Conservation (phyloP, 2,797 vertebrate genomes). For the Poecilia velifera region DNA sequence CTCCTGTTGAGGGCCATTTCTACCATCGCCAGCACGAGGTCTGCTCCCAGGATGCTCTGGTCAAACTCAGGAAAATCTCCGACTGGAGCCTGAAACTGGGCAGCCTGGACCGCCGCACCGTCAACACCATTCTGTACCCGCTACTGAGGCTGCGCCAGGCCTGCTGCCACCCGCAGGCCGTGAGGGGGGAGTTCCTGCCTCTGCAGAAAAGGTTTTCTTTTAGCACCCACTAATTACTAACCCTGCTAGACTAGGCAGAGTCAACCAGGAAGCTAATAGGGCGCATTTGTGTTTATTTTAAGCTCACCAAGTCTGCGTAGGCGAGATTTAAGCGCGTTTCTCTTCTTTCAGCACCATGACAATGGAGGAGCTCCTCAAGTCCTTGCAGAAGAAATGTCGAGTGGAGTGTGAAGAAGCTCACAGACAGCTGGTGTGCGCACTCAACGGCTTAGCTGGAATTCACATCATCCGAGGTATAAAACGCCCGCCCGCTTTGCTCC, state of each 20-base stretch:
- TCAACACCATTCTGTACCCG: conserved; percentile 92
- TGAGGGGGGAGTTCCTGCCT: conserved; percentile 96
- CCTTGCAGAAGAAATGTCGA: conserved; percentile 97
- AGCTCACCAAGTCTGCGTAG: conserved; percentile 29
- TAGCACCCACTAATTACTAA: conserved; percentile 50
- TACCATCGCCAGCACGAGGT: conserved; percentile 98
- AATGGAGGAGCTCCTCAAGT: conserved; percentile 97
- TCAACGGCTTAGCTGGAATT: conserved; percentile 97
- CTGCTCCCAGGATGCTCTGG: conserved; percentile 95
- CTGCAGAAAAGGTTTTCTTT: conserved; percentile 88
- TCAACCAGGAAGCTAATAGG: conserved; percentile 21
- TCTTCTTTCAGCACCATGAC: conserved; percentile 91
- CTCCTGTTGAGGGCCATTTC: conserved; percentile 97
- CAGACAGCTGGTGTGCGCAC: conserved; percentile 94
- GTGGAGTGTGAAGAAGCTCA: conserved; percentile 98
- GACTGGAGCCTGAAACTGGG: conserved; percentile 97
- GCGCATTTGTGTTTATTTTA: conserved; percentile 54
- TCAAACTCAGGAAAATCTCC: conserved; percentile 94
- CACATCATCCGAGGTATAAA: conserved; percentile 96
- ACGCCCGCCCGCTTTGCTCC: conserved; percentile 7
- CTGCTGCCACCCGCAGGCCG: conserved; percentile 98
- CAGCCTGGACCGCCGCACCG: conserved; percentile 93
- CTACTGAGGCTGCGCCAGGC: conserved; percentile 94
- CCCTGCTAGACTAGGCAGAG: conserved; percentile 22
- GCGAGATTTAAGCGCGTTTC: conserved; percentile 30